Base-by-base conservation (phyloP, 2,113 vertebrate species). In the Vicugna pacos region DNA sequence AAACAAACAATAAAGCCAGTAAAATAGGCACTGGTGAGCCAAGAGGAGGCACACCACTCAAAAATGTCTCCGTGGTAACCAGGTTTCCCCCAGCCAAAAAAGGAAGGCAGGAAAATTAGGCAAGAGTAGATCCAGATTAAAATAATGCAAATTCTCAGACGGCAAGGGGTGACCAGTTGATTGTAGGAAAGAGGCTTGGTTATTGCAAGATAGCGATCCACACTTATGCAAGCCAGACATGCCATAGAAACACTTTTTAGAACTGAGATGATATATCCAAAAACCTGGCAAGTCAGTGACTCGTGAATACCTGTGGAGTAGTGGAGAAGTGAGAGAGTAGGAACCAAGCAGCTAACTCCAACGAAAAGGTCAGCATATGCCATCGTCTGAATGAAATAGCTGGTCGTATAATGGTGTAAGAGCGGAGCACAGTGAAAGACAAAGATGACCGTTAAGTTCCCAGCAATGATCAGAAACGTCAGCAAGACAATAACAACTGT, bases 371-470 rank as follows among this genome's bases (percentile, higher is more conserved):
- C 99, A 10, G 99, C 99, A 69, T 99, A 99, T 64, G 99, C 99
- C 99, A 99, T 99, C 38, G 99, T 99, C 98, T 99, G 99, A 98
- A 99, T 99, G 98, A 99, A 99, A 95, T 99, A 99, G 98, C 99
- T 99, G 95, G 99, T 99, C 93, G 99, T 99, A 94, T 99, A 99
- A 98, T 99, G 99, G 95, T 99, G 99, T 72, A 99, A 98, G 48
- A 99, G 98, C 0, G 99, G 99, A 85, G 99, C 99, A 93, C 99
- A 99, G 97, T 99, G 99, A 97, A 99, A 99, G 94, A 99, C 99
- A 96, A 99, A 99, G 96, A 99, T 99, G 95, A 99, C 99, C 0
- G 99, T 99, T 96, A 99, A 98, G 98, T 99, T 99, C 70, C 99
- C 99, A 56, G 99, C 99, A 93, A 99, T 99, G 96, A 99, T 99